Percentiles rank a stretch among this genome's conserved stretches.
Evolutionary conservation across 2,797 vertebrate species (phyloP).

Genomic region (Anolis apletophallus): DNA sequence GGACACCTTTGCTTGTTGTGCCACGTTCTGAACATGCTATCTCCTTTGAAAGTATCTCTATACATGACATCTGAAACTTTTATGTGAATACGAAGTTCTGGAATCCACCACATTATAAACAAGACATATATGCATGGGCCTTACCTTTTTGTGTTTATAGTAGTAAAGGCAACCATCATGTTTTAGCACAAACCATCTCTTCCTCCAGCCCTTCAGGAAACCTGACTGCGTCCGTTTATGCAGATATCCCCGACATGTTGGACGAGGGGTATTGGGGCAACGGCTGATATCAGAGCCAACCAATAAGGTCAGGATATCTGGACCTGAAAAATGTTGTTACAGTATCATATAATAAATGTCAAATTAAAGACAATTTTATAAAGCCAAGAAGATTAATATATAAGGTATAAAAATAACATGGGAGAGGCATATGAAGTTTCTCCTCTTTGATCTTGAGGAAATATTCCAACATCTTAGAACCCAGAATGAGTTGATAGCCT

Average conservation of each 20-base stretch:
- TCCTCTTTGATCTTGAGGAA: not conserved
- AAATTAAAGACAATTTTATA: not conserved
- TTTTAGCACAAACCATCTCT: constrained; percentile 92
- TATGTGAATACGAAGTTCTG: not conserved
- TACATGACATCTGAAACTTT: not conserved
- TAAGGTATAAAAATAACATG: not conserved
- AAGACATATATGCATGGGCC: not conserved
- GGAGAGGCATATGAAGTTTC: not conserved
- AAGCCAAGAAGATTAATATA: not conserved
- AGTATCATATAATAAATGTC: not conserved
- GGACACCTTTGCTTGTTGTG: not conserved
- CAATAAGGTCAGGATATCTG: constrained; percentile 86
- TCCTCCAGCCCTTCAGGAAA: constrained; percentile 91
- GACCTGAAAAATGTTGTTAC: constrained; percentile 77
- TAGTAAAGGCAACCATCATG: constrained; percentile 89
- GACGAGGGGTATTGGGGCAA: constrained; percentile 86
- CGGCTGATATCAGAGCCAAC: constrained; percentile 91
- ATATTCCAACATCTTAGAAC: no score
- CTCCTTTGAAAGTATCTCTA: no score
- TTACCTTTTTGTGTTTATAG: constrained; percentile 91
- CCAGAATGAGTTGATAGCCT: no score
- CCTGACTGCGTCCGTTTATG: constrained; percentile 90
- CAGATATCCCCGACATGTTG: constrained; percentile 88
- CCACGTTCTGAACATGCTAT: not conserved
- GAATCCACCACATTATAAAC: not conserved